Conservation (phyloP, 1,140 invertebrate species). For the Ruditapes philippinarum region DNA sequence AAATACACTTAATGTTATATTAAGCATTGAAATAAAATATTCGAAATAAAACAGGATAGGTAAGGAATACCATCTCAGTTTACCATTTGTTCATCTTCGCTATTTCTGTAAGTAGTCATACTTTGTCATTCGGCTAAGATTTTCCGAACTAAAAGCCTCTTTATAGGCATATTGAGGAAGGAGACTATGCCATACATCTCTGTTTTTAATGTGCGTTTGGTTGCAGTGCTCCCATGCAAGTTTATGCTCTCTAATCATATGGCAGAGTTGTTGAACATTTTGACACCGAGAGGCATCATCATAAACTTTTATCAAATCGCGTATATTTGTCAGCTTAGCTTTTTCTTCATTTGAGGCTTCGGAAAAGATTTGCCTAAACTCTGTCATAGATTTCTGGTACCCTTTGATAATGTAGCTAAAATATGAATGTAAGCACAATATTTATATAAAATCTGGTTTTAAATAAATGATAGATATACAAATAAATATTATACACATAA, state of each 20-base stretch:
- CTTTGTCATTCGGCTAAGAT: slow-evolving; percentile 90
- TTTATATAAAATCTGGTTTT: too few species aligned
- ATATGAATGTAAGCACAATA: too few species aligned
- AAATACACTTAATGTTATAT: too few species aligned
- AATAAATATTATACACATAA: too few species aligned
- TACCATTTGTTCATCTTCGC: slow-evolving; percentile 84
- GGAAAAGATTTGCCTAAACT: not conserved
- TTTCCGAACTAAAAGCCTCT: slow-evolving; percentile 89
- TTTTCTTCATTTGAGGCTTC: not conserved
- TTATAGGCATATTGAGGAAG: slow-evolving; percentile 89
- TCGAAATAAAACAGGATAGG: too few species aligned
- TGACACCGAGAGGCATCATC: slow-evolving; percentile 88
- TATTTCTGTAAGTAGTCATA: slow-evolving; percentile 88
- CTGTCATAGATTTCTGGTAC: slow-evolving; percentile 85
- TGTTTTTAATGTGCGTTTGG: slow-evolving; percentile 89
- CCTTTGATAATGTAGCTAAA: slow-evolving; percentile 74
- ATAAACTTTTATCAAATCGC: slow-evolving; percentile 75
- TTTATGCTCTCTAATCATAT: slow-evolving; percentile 87
- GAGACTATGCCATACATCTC: slow-evolving; percentile 90
- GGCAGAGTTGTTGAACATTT: slow-evolving; percentile 87
- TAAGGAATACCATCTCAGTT: too few species aligned
- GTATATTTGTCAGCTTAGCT: not conserved
- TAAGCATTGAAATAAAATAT: too few species aligned
- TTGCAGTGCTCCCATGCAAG: slow-evolving; percentile 90
- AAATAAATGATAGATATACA: too few species aligned